These are phyloP conservation scores for Augochlora pura DNA, from an alignment of 1,140 invertebrate genomes.

Conservation along the genomic window DNA sequence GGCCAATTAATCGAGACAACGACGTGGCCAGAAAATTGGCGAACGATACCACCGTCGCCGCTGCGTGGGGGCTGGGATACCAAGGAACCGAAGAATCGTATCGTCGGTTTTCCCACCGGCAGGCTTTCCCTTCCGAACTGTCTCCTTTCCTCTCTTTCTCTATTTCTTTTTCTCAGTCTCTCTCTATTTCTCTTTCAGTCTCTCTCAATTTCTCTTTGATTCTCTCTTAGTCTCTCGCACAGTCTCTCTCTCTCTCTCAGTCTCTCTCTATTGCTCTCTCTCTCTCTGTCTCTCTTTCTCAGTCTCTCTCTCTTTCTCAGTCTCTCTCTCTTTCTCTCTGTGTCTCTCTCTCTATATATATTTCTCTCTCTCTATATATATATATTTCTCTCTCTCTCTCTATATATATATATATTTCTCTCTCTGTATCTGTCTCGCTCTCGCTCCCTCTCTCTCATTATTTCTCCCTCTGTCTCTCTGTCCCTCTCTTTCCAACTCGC, in stretches of 20 bases:
- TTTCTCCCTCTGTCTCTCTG: neutral
- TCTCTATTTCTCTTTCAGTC: neutral
- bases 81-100: constrained; percentile 39
- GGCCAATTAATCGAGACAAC: constrained; percentile 37
- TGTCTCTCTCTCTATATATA: too few relatives aligned
- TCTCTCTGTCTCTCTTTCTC: too few relatives aligned
- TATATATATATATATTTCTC: too few relatives aligned
- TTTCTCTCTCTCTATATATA: too few relatives aligned
- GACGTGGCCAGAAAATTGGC: constrained; percentile 34
- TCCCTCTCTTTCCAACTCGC: neutral
- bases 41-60: neutral
- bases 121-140: constrained; percentile 11
- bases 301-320: too few relatives aligned
- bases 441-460: neutral
- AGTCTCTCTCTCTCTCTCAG: neutral
- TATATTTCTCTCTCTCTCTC: too few relatives aligned
- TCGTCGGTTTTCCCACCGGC: constrained; percentile 9
- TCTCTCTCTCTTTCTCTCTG: too few relatives aligned
- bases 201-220: constrained; percentile 3
- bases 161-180: neutral
- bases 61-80: neutral
- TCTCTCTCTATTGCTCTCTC: too few relatives aligned
- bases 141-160: neutral
- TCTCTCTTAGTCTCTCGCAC: neutral
- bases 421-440: too few relatives aligned